Conservation (phyloP, 2,113 vertebrate genomes). For the Mixornis gularis region DNA sequence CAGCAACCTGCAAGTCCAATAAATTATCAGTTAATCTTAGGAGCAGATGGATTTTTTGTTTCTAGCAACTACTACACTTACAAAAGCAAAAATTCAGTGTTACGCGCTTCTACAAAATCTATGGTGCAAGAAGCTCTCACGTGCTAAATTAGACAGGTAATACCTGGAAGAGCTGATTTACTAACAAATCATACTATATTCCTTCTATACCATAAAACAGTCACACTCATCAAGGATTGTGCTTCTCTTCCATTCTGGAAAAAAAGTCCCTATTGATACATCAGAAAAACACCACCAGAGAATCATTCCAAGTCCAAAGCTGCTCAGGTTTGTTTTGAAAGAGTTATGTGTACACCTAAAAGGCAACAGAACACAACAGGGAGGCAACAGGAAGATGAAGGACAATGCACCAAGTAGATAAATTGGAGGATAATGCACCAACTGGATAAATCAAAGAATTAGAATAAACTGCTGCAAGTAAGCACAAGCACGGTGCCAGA, state of each 20-base stretch:
- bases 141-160: not conserved
- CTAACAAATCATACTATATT: not conserved
- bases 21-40: not conserved
- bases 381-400: not conserved
- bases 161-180: not conserved
- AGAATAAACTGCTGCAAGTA: not conserved
- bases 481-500: not conserved
- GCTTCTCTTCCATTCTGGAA: not conserved
- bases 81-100: not conserved
- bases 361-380: not conserved
- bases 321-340: not conserved
- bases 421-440: not conserved
- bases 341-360: not conserved
- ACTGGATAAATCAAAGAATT: not conserved
- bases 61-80: not conserved
- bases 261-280: not conserved
- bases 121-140: not conserved
- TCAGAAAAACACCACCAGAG: not conserved
- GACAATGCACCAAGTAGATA: not conserved
- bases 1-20: not conserved
- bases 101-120: not conserved
- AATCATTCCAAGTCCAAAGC: not conserved
- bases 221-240: not conserved
- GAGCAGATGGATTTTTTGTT: not conserved
- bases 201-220: not conserved